These are phyloP conservation scores for Neoseiulus cucumeris DNA, from an alignment of 1,140 invertebrate genomes.

Conservation along the genomic window DNA sequence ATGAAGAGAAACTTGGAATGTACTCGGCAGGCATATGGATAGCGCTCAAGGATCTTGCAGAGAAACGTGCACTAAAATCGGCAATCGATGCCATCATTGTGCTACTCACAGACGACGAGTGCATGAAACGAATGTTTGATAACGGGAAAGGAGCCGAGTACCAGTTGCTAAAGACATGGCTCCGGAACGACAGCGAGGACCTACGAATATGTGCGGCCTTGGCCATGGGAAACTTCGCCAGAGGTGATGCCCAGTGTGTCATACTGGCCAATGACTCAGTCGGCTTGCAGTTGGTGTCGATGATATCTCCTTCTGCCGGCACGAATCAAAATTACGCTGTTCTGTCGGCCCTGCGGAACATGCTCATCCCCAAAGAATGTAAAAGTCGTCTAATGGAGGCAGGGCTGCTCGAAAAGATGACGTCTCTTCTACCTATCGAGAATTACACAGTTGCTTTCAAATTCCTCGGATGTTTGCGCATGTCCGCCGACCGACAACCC, in stretches of 20 bases:
- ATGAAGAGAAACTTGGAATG: not conserved
- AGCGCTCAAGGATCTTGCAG: not conserved
- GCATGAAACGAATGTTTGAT: slow-evolving; percentile 3
- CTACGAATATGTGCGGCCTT: slow-evolving; percentile 55
- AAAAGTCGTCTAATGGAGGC: slow-evolving; percentile 44
- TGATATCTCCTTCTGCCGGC: slow-evolving; percentile 24
- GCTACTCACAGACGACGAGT: not conserved
- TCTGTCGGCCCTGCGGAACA: slow-evolving; percentile 53
- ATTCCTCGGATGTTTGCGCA: slow-evolving; percentile 57
- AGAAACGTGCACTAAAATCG: not conserved
- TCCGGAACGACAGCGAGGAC: slow-evolving; percentile 34
- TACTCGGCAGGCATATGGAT: not conserved
- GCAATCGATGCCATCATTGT: not conserved
- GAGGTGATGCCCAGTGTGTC: slow-evolving; percentile 59
- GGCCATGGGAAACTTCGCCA: slow-evolving; percentile 69
- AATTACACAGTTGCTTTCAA: slow-evolving; percentile 63
- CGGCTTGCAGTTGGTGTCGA: slow-evolving; percentile 45
- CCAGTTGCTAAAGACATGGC: not conserved
- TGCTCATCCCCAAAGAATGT: slow-evolving; percentile 45
- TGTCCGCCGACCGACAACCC: slow-evolving; percentile 59
- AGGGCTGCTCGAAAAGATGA: slow-evolving; percentile 47
- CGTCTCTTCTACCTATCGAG: slow-evolving; percentile 49
- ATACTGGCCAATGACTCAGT: slow-evolving; percentile 57
- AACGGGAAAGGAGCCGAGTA: not conserved
- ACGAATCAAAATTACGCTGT: slow-evolving; percentile 48